These are phyloP conservation scores for Oreochromis niloticus DNA, from an alignment of 2,113 vertebrate genomes.

Conservation along the genomic window DNA sequence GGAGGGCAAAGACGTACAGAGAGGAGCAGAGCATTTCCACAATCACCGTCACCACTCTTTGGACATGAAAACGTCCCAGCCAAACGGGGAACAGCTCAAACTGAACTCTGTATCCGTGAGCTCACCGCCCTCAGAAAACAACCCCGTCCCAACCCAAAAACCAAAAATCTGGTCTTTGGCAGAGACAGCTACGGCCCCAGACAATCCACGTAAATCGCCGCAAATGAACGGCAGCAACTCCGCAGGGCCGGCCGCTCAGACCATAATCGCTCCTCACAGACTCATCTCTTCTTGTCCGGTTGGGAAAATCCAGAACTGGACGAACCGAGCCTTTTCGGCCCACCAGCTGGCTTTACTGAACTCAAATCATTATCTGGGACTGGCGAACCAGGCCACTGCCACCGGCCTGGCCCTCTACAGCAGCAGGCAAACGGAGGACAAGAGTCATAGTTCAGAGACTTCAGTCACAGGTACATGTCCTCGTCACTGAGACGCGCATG, in stretches of 20 bases:
- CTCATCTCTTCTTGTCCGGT: slow-evolving; percentile 89
- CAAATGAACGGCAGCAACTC: slow-evolving; percentile 72
- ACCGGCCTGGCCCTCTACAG: slow-evolving; percentile 80
- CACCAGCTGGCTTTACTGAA: slow-evolving; percentile 88
- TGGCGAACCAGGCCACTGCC: slow-evolving; percentile 76
- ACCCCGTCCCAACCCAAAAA: slow-evolving; percentile 79
- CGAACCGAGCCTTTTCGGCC: slow-evolving; percentile 87
- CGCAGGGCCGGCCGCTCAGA: slow-evolving; percentile 64
- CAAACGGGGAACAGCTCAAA: slow-evolving; percentile 71
- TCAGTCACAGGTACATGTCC: slow-evolving; percentile 86
- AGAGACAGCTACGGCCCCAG: slow-evolving; percentile 92
- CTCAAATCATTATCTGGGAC: slow-evolving; percentile 90
- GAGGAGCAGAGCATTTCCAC: slow-evolving; percentile 66
- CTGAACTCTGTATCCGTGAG: slow-evolving; percentile 69
- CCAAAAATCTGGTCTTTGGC: slow-evolving; percentile 98
- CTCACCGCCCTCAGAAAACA: slow-evolving; percentile 81
- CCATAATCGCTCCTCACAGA: slow-evolving; percentile 81
- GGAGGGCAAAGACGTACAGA: slow-evolving; percentile 71
- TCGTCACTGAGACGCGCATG: slow-evolving; percentile 71
- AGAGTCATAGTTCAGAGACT: slow-evolving; percentile 79
- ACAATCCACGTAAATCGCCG: slow-evolving; percentile 89
- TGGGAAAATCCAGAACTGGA: slow-evolving; percentile 91
- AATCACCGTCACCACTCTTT: slow-evolving; percentile 60
- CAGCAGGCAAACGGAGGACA: slow-evolving; percentile 79
- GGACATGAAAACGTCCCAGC: slow-evolving; percentile 69